Conservation (phyloP, 2,888 invertebrate genomes). For the Cataglyphis albicans region DNA sequence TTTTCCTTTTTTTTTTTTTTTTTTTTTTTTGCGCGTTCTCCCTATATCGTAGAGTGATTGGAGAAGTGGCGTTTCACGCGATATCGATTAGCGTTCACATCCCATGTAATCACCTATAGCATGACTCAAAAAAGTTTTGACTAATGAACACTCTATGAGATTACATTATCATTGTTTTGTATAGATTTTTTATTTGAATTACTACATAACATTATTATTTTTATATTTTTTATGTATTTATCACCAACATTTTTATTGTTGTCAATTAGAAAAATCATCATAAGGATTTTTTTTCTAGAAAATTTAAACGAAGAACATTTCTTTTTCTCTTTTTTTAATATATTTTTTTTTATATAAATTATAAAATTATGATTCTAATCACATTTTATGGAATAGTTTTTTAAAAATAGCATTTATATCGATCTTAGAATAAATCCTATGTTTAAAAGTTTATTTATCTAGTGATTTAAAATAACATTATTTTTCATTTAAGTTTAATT, state of each 20-base stretch:
- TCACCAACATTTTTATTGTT: not conserved
- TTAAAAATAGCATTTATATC: not conserved
- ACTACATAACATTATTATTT: not conserved
- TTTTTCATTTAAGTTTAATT: not conserved
- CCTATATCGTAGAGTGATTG: constrained; percentile 62
- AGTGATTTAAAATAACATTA: not conserved
- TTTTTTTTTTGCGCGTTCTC: constrained; percentile 39
- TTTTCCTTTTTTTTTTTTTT: constrained; percentile 48
- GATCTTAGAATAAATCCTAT: not conserved
- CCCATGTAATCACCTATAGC: constrained; percentile 20
- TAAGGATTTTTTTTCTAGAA: not conserved
- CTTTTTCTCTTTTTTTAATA: not conserved
- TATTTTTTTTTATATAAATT: not conserved
- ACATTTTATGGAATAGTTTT: not conserved
- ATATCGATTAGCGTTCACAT: constrained; percentile 70
- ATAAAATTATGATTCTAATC: not conserved
- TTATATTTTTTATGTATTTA: not conserved
- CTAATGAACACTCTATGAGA: constrained; percentile 11
- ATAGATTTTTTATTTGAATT: constrained; percentile 10
- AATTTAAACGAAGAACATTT: not conserved
- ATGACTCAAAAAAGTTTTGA: constrained; percentile 29
- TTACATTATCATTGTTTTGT: constrained; percentile 35
- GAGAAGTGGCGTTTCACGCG: constrained; percentile 71
- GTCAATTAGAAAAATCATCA: not conserved
- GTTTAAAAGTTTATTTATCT: not conserved